Base-by-base conservation (phyloP, 2,113 vertebrate species). In the Sapayoa aenigma region DNA sequence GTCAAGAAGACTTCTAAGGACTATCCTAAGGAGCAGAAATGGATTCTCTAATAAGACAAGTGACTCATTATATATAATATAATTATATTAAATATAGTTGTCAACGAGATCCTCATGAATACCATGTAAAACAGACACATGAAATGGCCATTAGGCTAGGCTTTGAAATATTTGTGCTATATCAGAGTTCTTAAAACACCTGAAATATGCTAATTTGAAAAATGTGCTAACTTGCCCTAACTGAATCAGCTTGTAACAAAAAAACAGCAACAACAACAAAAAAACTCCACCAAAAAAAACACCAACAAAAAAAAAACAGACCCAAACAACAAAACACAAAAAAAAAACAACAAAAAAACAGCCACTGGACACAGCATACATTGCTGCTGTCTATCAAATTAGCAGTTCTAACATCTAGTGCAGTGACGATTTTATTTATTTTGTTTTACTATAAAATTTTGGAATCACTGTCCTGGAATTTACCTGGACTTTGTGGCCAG, bases 401-500 rank as follows among this genome's bases (percentile, higher is more conserved):
- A 93, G 50, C 42, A 91, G 28, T 63, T 88, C 28, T 60, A 88
- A 88, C 49, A 63, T 22, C 15, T 73, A 72, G 30, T 80, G 77
- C 47, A 71, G 24, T 74, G 39, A 85, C 21, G 17, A 15, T 21
- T 53, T 58, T 27, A 31, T 28, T 35, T 33, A 35, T 78, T 73
- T 67, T 52, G 37, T 20, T 42, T 47, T 33, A 39, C 22, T 77
- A 22, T 4, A 39, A 12, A 30, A 46, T 73, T 86, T 92, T 88
- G 28, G 35, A 92, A 91, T 87, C 46, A 21, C 53, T 71, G 66
- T 77, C 95, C 95, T 95, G 85, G 92, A 65, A 88, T 87, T 97
- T 97, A 99, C 99, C 99, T 99, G 99, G 78, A 99, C 98, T 96
- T 99, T 98, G 92, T 99, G 98, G 95, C 99, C 99, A 85, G 99